These are phyloP conservation scores for Callipepla squamata DNA, from an alignment of 2,113 vertebrate species.

Conservation along the genomic window DNA sequence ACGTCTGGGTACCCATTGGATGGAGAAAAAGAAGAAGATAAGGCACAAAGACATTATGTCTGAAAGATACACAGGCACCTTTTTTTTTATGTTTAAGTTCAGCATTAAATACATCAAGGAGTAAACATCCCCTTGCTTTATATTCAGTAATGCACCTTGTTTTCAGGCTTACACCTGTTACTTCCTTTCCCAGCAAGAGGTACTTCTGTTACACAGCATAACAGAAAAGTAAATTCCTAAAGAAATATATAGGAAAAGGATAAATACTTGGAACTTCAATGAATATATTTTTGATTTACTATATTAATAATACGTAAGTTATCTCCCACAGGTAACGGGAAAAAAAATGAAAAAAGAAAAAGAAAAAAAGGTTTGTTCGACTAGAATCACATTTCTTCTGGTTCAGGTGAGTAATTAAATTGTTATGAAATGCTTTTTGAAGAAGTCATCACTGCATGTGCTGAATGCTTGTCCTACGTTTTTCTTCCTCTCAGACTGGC, in stretches of 20 bases:
- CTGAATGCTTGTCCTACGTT: not conserved
- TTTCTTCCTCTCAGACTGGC: conserved; percentile 21
- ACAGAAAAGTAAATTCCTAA: not conserved
- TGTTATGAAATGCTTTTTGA: not conserved
- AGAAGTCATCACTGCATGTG: not conserved
- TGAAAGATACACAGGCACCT: not conserved
- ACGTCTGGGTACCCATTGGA: not conserved
- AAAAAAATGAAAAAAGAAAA: no score
- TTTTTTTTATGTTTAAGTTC: not conserved
- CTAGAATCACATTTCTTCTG: not conserved
- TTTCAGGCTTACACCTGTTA: not conserved
- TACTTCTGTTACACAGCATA: not conserved
- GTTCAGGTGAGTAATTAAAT: conserved; percentile 52
- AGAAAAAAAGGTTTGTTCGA: not conserved
- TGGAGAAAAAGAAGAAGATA: not conserved
- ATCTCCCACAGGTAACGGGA: conserved; percentile 10
- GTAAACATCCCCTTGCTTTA: not conserved
- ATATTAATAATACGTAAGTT: not conserved
- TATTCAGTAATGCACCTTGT: not conserved
- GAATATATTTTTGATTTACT: conserved; percentile 9
- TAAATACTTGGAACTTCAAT: not conserved
- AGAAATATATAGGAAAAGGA: not conserved
- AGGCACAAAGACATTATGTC: not conserved
- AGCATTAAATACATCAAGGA: not conserved
- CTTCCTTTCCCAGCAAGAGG: not conserved